Base-by-base conservation (phyloP, 1,140 invertebrate genomes). In the Aradophagus sp. region DNA sequence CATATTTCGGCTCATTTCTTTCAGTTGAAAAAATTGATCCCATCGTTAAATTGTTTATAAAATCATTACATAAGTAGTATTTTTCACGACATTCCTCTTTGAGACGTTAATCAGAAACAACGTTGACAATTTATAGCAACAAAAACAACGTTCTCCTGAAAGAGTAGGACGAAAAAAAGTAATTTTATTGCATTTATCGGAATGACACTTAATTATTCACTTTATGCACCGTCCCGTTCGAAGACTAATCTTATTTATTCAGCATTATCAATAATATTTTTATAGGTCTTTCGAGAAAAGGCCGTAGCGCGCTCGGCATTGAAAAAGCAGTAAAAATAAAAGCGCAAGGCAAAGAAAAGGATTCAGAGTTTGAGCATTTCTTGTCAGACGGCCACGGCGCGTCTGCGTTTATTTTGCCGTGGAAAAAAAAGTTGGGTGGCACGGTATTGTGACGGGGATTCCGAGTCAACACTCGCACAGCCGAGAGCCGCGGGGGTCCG, bases 401-500 rank as follows among this genome's bases (percentile, higher is more conserved):
- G n/a, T n/a, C 12, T 34, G 14, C 36, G 62, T 59, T 59, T 58
- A 47, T 68, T 47, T 68, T 53, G 48, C 35, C 20, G 41, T 55
- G 56, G 19, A 19, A 45, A 5, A 23, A 8, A 62, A 63, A 52
- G 52, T 62, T 56, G 42, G 66, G 56, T 61, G 66, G 66, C 42
- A 44, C 5, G 16, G 34, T 47, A 69, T 62, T 69, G 65, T 68
- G 56, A 62, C 56, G 16, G 11, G 42, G 31, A 55, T 42, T 20
- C 13, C 36, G 11, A 56, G 62, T 44, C 44, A 55, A 42, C 61
- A 42, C 56, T 17, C 14, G 35, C 58, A 39, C 53, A 53, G 56
- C 62, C 29, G 34, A 35, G 29, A 36, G 38, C 66, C 35, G 38
- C 56, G 53, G 66, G 66, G 66, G 66, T 62, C 58, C 58, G 6